A percentile compares a stretch with the other conserved stretches of the same genome.
Conservation (phyloP, 2,797 vertebrate species). For the Euphonia xanthogaster region DNA sequence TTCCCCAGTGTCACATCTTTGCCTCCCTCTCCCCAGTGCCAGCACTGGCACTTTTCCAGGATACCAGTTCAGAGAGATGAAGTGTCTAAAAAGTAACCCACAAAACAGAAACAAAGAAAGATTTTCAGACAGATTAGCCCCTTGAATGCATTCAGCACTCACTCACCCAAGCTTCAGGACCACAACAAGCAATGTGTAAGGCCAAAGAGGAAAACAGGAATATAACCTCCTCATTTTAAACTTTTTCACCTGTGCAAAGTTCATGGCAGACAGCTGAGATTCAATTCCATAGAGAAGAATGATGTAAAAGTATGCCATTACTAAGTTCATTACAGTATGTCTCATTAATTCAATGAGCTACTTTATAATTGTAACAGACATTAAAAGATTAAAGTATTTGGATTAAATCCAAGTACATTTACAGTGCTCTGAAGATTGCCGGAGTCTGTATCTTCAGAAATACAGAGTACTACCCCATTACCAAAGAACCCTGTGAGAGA, state of each 20-base stretch:
- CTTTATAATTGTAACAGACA: conserved; percentile 16
- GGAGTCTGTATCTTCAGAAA: not conserved
- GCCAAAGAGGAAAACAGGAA: not conserved
- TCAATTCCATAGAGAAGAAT: not conserved
- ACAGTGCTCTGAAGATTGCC: not conserved
- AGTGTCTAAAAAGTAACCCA: not conserved
- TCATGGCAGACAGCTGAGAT: not conserved
- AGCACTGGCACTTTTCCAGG: not conserved
- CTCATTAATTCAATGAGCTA: conserved; percentile 39
- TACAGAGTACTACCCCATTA: not conserved
- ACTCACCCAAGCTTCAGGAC: not conserved
- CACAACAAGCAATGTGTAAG: not conserved
- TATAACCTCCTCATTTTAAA: not conserved
- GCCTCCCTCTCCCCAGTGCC: not conserved
- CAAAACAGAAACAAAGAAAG: not conserved
- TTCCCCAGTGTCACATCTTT: rapidly evolving
- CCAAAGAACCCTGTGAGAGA: not conserved
- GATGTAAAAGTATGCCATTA: not conserved
- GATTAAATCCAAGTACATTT: conserved; percentile 5
- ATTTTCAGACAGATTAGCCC: not conserved
- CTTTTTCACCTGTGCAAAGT: not conserved
- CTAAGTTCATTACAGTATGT: conserved; percentile 1
- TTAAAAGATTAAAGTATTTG: conserved; percentile 20
- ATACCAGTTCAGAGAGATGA: not conserved
- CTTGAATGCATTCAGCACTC: rapidly evolving